phyloP scores from a whole-genome alignment of 64 coral and sea anemone species.

The Montipora capricornis region DNA sequence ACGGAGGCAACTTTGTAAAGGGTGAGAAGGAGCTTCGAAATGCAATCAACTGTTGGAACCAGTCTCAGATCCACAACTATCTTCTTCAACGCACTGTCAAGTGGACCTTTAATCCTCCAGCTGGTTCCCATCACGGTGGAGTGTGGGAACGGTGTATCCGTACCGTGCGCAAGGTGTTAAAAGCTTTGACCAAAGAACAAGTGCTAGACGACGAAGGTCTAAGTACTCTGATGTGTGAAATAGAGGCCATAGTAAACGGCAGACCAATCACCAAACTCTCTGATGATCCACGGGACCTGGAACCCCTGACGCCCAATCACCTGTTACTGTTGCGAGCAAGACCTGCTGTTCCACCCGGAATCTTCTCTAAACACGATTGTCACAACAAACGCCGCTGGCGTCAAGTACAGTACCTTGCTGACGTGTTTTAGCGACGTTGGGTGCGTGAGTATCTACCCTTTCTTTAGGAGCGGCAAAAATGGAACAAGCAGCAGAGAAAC shows the following conservation, averaged over 20 bases:
- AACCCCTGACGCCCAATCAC: background rate
- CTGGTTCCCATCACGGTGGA: too few relatives aligned
- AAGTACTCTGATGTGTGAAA: background rate
- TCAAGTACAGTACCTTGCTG: too few relatives aligned
- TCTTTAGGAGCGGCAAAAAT: too few relatives aligned
- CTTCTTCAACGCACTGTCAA: background rate
- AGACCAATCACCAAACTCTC: background rate
- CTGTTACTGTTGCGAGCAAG: background rate
- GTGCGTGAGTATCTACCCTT: background rate
- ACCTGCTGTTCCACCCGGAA: too few relatives aligned
- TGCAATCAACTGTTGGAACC: too few relatives aligned
- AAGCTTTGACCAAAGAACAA: background rate
- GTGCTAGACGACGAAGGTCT: background rate
- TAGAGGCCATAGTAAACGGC: background rate
- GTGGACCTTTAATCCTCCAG: conserved; percentile 19
- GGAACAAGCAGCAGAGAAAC: too few relatives aligned
- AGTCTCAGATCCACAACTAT: background rate
- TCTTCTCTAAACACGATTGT: too few relatives aligned
- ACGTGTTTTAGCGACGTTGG: too few relatives aligned
- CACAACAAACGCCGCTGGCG: too few relatives aligned
- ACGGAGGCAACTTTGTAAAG: too few relatives aligned
- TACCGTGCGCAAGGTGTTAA: background rate
- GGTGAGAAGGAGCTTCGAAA: too few relatives aligned
- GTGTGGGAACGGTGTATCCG: too few relatives aligned
- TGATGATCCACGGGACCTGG: background rate